Base-by-base conservation (phyloP, 2,113 vertebrate species). In the Myiopsitta monachus region DNA sequence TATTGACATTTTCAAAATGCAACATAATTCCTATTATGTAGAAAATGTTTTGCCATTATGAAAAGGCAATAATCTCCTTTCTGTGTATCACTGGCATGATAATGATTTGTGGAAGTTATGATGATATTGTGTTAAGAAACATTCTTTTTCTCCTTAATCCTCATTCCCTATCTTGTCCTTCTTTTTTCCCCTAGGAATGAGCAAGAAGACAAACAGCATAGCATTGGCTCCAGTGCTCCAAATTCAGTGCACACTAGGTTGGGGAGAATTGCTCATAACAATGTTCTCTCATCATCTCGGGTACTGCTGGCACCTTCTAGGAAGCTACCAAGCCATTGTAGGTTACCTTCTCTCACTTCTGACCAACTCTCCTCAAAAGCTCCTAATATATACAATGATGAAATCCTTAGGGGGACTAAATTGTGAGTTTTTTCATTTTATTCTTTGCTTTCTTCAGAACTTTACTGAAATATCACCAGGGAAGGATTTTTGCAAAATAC, bases 361-460 rank as follows among this genome's bases (percentile, higher is more conserved):
- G 98, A 98, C 13, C 80, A 96, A 0, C 94, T 95, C 52, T 97
- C 94, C 77, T 91, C 98, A 86, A 98, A 97, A 94, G 97, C 97
- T 68, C 93, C 97, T 83, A 98, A 87, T 43, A 91, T 87, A 31
- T 93, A 95, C 79, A 97, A 76, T 14, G 97, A 97, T 79, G 98
- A 98, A 95, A 94, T 98, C 70, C 90, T 97, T 73, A 97, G 97
- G 94, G 98, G 98, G 74, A 98, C 94, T n/a, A 98, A 98, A 97
- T 82, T 98, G 98, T 98, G 88, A 98, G 98, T 98, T 90, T 91
- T 69, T 18, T 1, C n/a, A 46, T 96, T 94, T 94, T 85, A 14
- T 78, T 94, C 7, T 88, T 86, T 88, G 36, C 8, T 93, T 82
- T 78, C 36, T 24, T 80, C 63, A 88, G 51, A 69, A 63, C 16